Conservation (phyloP, 2,888 invertebrate genomes). For the Caenorhabditis angaria region DNA sequence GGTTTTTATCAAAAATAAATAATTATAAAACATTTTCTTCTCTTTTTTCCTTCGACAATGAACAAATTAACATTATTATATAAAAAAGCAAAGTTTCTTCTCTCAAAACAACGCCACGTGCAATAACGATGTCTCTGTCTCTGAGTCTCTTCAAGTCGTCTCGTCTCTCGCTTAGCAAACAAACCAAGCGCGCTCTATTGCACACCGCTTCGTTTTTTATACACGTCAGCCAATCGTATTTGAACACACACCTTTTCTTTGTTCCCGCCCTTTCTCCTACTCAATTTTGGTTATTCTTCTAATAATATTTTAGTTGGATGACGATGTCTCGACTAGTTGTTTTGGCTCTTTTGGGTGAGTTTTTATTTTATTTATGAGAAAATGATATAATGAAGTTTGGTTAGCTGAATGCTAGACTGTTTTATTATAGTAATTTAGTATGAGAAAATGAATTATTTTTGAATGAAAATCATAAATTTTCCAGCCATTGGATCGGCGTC, state of each 20-base stretch:
- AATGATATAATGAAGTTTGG: not conserved
- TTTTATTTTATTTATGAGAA: not conserved
- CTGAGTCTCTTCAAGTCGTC: not conserved
- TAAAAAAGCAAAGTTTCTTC: too few species aligned
- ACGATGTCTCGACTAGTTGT: not conserved
- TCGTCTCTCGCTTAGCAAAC: not conserved
- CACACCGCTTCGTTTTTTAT: slow-evolving; percentile 16
- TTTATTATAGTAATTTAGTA: not conserved
- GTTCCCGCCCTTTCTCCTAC: slow-evolving; percentile 17
- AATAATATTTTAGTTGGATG: not conserved
- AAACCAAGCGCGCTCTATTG: slow-evolving; percentile 22
- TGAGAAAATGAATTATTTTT: slow-evolving; percentile 13
- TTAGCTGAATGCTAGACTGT: not conserved
- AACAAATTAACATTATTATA: too few species aligned
- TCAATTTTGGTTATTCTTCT: slow-evolving; percentile 30
- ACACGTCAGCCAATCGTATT: slow-evolving; percentile 28
- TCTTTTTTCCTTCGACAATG: not conserved
- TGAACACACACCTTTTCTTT: slow-evolving; percentile 28
- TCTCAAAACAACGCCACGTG: not conserved
- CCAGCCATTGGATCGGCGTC: slow-evolving; percentile 33
- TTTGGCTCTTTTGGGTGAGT: slow-evolving; percentile 36
- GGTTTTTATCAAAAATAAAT: not conserved
- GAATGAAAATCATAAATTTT: slow-evolving; percentile 3
- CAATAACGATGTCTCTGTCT: not conserved
- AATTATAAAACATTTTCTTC: too few species aligned